Conservation (phyloP, 2,113 vertebrate genomes). For the Equus przewalskii region DNA sequence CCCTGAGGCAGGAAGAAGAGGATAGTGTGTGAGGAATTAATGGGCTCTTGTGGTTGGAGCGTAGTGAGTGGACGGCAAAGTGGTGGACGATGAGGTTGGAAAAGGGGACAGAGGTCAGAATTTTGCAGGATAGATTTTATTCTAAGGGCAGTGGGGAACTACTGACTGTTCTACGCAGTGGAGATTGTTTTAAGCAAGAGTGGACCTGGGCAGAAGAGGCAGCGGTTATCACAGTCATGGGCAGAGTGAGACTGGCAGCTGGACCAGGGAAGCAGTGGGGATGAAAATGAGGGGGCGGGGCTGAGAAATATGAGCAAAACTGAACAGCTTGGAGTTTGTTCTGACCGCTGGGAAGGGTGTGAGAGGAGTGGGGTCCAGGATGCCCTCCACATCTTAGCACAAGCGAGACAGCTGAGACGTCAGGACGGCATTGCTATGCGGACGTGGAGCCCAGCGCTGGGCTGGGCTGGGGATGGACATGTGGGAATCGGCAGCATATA, state of each 20-base stretch:
- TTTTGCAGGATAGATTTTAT: background rate
- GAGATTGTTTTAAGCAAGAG: background rate
- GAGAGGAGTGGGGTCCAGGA: background rate
- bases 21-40: background rate
- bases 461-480: background rate
- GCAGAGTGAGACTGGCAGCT: background rate
- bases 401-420: background rate
- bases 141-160: background rate
- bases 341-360: no score
- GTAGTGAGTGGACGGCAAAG: background rate
- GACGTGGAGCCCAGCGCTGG: background rate
- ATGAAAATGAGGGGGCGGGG: background rate
- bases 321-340: background rate
- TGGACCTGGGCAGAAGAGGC: background rate
- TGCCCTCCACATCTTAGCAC: background rate
- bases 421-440: background rate
- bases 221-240: background rate
- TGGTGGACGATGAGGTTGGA: background rate
- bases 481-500: background rate
- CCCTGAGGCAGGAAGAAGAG: background rate
- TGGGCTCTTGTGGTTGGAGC: background rate
- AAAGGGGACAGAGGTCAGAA: background rate
- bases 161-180: background rate
- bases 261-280: background rate
- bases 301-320: background rate